A percentile compares a stretch with the other conserved stretches of the same genome.
Conservation (phyloP, 1,140 invertebrate species). For the Cryptotermes secundus region DNA sequence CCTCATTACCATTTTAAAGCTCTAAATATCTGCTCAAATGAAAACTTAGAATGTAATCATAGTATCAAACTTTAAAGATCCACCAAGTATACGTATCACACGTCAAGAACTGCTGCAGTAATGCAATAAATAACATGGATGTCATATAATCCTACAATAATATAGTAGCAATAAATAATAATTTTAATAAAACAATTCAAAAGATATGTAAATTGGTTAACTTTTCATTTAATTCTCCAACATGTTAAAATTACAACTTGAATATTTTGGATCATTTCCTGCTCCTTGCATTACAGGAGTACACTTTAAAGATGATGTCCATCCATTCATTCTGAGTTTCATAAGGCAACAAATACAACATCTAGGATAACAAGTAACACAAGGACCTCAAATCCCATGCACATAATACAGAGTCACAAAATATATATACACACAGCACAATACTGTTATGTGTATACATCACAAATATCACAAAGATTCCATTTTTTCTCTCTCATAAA, state of each 20-base stretch:
- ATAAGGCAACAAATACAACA: background rate
- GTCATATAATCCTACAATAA: background rate
- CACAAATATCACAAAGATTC: background rate
- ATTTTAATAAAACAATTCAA: background rate
- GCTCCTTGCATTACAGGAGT: background rate
- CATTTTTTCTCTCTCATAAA: background rate
- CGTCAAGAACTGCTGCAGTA: background rate
- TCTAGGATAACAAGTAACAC: background rate
- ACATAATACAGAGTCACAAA: background rate
- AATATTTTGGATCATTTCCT: background rate
- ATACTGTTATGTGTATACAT: background rate
- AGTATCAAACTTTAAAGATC: background rate
- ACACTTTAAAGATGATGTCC: background rate
- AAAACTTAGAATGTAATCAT: background rate
- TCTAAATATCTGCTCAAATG: too few relatives aligned
- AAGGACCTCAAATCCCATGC: background rate
- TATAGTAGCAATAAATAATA: background rate
- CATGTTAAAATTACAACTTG: background rate
- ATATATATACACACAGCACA: background rate
- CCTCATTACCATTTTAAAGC: too few relatives aligned
- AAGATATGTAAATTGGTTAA: background rate
- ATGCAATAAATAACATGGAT: background rate
- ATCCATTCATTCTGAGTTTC: background rate
- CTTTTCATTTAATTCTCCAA: background rate
- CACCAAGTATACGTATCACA: background rate